Base-by-base conservation (phyloP, 92 coral and sea anemone genomes). In the Actinostola sp. region DNA sequence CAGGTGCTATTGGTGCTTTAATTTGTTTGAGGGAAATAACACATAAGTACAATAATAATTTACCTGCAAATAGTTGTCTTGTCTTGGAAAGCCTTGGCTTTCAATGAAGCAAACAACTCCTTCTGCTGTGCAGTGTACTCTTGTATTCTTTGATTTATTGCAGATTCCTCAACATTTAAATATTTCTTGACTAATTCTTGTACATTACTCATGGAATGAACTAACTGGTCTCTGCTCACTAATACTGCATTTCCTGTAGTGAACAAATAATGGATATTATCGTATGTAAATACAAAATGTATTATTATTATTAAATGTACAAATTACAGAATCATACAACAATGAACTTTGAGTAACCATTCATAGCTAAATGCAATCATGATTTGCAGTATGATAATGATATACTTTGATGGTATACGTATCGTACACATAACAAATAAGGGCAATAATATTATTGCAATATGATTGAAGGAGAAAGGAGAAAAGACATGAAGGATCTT, bases 131-230 rank as follows among this genome's bases (percentile, higher is more conserved):
- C 65, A 34, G 72, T 71, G 45, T 63, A 80, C 63, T 61, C 45
- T 61, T 52, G 36, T 68, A 95, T 92, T 78, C 97, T 92, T 35
- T 88, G 88, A 19, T 75, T 46, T 97, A 95, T 81, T 63, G 97
- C 95, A 29, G 76, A 80, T 71, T 95, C 96, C 55, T 95, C 99
- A 46, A 76, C 67, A 58, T 75, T 79, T 7, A 95, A 70, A 72
- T 77, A 95, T 71, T 92, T 88, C 70, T 92, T 95, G 28, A 89
- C 67, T 27, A 78, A 89, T 20, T 95, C 99, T 62, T 92, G 95
- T 38, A 95, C 82, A 68, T 53, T 25, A 16, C 45, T 77, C 80
- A 92, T 89, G 35, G 99, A 82, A 20, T 74, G 72, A 26, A 90
- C 76, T 15, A 95, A 70, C 6, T 79, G 68, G 21, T 95, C 96